Evolutionary conservation across 2,113 vertebrate species (phyloP), one percentile per base, ranked within the genome.

Genomic region (Neolamprologus ventralis): DNA sequence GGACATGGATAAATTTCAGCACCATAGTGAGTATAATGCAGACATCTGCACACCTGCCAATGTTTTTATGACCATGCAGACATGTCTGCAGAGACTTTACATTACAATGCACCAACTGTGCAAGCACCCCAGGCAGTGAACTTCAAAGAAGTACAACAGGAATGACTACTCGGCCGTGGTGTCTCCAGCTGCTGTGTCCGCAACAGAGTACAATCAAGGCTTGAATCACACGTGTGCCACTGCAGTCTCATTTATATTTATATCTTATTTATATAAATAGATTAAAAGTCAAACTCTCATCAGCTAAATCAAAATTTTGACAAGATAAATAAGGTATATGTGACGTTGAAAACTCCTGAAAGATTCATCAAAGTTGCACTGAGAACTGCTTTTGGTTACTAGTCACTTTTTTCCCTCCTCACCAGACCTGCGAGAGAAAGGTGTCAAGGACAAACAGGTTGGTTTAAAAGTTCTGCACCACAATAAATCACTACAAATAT

Each of bases 81-180:
- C 35, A 3, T 40, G 35, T 42, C 65, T 71, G 65, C 35, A 23
- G 65, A 42, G n/a, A 42, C 7, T 42, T 71, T 71, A 42, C n/a
- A 71, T 42, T 71, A 71, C 65, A 71, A 23, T 71, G 35, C 35
- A 71, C 35, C 65, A 71, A 71, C n/a, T 71, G 35, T 71, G 65
- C 35, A 23, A 14, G 35, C 12, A 9, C 65, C 35, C 12, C 12
- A 42, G 35, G 65, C n/a, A 14, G 65, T 40, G 7, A 40, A 71
- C 35, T 71, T 71, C 65, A 71, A 71, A 71, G 65, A 42, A 42
- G 65, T 23, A 71, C 37, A 42, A 71, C 65, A 71, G 12, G n/a
- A 71, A 71, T 42, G 65, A 71, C 35, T 71, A 71, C 65, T 42
- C 7, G n/a, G 35, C 65, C 2, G 12, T 42, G n/a, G 12, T 42